These are phyloP conservation scores for Hyles euphorbiae DNA, from an alignment of 1,140 invertebrate species.

Conservation along the genomic window DNA sequence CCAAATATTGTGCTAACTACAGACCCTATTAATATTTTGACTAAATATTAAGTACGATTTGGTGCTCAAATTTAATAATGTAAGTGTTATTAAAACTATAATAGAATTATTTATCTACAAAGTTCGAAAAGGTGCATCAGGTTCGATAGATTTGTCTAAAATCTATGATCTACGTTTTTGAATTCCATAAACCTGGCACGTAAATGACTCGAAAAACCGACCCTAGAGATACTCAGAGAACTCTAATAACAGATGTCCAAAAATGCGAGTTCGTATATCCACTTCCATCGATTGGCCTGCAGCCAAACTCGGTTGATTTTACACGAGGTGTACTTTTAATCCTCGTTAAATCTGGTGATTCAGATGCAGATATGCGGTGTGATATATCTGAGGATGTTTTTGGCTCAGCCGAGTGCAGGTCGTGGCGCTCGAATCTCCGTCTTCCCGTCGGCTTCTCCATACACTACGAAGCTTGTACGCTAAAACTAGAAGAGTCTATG, in stretches of 20 bases:
- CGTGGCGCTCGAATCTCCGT: background rate
- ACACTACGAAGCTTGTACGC: constrained; percentile 21
- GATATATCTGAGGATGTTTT: too few species aligned
- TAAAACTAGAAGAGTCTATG: constrained; percentile 31
- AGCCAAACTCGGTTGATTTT: background rate
- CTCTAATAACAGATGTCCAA: background rate
- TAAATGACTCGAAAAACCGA: constrained; percentile 12
- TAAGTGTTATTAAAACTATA: constrained; percentile 67
- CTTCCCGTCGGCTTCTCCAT: background rate
- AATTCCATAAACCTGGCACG: constrained; percentile 18
- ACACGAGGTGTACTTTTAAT: background rate
- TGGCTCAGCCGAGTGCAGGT: background rate
- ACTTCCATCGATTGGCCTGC: constrained; percentile 1
- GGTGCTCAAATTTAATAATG: constrained; percentile 73
- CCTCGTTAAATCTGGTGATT: background rate
- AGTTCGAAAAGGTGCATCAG: constrained; percentile 56
- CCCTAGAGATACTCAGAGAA: constrained; percentile 1
- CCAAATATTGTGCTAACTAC: constrained; percentile 72
- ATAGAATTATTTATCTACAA: constrained; percentile 69
- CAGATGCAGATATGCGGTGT: background rate
- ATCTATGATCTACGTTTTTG: constrained; percentile 27
- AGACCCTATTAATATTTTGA: constrained; percentile 65
- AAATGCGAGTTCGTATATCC: background rate
- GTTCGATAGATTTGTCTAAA: constrained; percentile 40
- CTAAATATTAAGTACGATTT: constrained; percentile 75